phyloP scores from a whole-genome alignment of 2,888 invertebrate species.

The Tuberolachnus salignus region DNA sequence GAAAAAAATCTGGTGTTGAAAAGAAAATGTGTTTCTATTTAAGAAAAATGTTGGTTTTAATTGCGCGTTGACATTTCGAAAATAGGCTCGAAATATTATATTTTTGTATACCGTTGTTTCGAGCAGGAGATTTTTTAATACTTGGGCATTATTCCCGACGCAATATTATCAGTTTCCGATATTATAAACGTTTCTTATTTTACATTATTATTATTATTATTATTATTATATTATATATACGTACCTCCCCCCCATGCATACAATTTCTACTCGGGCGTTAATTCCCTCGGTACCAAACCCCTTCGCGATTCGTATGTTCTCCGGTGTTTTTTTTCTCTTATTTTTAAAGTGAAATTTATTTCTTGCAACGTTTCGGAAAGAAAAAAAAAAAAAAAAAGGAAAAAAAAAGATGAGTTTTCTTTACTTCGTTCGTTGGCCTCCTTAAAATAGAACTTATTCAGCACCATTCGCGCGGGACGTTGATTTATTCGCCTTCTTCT shows the following conservation, averaged over 20 bases:
- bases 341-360: constrained; percentile 53
- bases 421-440: constrained; percentile 25
- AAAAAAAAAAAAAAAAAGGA: background rate
- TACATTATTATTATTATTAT: background rate
- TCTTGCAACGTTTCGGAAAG: constrained; percentile 50
- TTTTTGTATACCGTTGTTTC: too few relatives aligned
- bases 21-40: too few relatives aligned
- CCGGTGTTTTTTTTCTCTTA: constrained; percentile 32
- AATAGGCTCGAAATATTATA: too few relatives aligned
- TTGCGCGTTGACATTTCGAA: too few relatives aligned
- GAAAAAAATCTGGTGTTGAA: too few relatives aligned
- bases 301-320: constrained; percentile 18
- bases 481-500: constrained; percentile 56
- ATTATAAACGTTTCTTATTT: background rate
- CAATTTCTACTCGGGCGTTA: constrained; percentile 3
- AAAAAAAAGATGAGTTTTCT: constrained; percentile 44
- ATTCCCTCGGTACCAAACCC: constrained; percentile 17
- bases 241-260: too few relatives aligned
- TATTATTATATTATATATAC: too few relatives aligned
- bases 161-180: constrained; percentile 9
- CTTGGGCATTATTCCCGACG: background rate
- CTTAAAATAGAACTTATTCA: constrained; percentile 54
- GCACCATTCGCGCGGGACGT: constrained; percentile 54
- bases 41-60: too few relatives aligned
- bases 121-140: background rate